Conservation (phyloP, 2,888 invertebrate genomes). For the Muscina levida region DNA sequence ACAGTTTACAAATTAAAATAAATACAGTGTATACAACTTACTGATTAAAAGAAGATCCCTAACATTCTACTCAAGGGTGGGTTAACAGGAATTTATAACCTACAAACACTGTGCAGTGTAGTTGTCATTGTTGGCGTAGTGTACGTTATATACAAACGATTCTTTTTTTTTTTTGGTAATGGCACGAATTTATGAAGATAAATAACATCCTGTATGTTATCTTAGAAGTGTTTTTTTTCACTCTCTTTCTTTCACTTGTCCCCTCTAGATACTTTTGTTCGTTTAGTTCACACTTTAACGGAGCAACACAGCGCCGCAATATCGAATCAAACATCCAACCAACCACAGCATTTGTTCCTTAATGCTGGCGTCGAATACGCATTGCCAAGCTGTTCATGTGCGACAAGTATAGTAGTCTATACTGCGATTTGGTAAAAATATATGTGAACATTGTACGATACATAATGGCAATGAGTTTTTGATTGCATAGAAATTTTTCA, state of each 20-base stretch:
- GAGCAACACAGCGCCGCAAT: background rate
- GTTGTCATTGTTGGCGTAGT: background rate
- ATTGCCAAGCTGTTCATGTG: background rate
- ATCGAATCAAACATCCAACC: background rate
- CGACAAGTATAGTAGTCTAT: too few species aligned
- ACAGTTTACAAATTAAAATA: too few species aligned
- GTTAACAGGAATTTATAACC: background rate
- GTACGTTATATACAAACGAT: background rate
- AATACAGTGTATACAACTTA: too few species aligned
- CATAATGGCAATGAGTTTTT: slow-evolving; percentile 58
- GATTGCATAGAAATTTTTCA: slow-evolving; percentile 61
- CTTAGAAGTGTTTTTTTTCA: slow-evolving; percentile 11
- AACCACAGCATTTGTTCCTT: background rate
- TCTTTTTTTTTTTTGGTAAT: slow-evolving; percentile 49
- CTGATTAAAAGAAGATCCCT: too few species aligned
- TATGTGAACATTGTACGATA: slow-evolving; percentile 5
- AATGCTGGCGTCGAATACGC: slow-evolving; percentile 13
- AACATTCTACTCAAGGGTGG: too few species aligned
- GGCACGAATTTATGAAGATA: slow-evolving; percentile 62
- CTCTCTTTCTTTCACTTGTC: background rate
- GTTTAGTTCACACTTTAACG: background rate
- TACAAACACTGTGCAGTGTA: background rate
- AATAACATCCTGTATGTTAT: slow-evolving; percentile 60
- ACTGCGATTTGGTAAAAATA: too few species aligned
- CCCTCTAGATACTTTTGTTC: too few species aligned